Evolutionary conservation across 2,888 invertebrate genomes (phyloP), one percentile per base, ranked within the genome.

Genomic region (Aphodius granarius): DNA sequence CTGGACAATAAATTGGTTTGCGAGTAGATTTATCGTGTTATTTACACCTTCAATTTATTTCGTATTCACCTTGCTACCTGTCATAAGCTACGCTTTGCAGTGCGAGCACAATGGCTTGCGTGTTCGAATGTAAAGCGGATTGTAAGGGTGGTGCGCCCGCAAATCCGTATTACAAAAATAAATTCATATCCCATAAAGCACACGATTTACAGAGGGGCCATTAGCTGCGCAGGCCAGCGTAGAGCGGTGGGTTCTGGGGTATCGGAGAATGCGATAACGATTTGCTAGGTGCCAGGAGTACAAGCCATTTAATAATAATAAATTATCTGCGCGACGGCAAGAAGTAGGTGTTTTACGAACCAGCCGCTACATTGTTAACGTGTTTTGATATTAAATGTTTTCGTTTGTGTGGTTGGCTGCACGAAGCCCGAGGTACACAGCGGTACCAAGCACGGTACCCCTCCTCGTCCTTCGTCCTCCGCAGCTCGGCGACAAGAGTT

Each of bases 371-470:
- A 84, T 83, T 84, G 84, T 84, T 84, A 82, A 82, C 83, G 82
- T 83, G 83, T 84, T 83, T 68, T 84, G 83, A 84, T 84, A 84
- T 85, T 83, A 83, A 80, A 84, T 82, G 82, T 83, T 85, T 84
- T 83, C 82, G 82, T 84, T 81, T 74, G 76, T 77, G 75, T 73
- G 73, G 75, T 62, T 43, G 43, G 43, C 43, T 43, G 43, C 43
- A 43, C 43, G 43, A 43, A 43, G 43, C 68, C 20, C 68, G 68
- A 20, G 82, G 82, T 81, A 72, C 75, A 72, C 73, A 70, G 70
- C 66, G 83, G 85, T 86, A 86, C 86, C 85, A 85, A 84, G 85
- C 82, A 85, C 84, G 82, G 84, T 83, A 82, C 82, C 83, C 84
- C 83, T 83, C 83, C 83, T 82, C 78, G 76, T 77, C 79, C 79